Percentiles rank a stretch among this genome's conserved stretches.
Conservation (phyloP, 2,113 vertebrate genomes). For the Entelurus aequoreus region DNA sequence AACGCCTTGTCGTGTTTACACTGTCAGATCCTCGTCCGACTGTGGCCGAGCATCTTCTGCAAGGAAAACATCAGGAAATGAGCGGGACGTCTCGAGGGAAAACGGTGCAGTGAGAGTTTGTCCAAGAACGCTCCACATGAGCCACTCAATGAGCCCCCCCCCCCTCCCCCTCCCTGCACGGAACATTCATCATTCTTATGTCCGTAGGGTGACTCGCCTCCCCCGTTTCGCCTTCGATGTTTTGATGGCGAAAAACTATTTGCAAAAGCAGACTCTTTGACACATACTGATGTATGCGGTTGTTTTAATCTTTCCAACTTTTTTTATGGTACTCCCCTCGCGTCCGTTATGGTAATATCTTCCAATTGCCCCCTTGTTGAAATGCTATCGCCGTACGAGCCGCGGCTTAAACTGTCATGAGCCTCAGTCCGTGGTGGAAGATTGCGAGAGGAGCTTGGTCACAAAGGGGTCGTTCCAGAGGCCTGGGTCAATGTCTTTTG, state of each 20-base stretch:
- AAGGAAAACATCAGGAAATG: conserved; percentile 21
- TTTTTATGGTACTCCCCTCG: conserved; percentile 41
- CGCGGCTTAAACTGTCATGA: conserved; percentile 51
- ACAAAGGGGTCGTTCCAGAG: conserved; percentile 49
- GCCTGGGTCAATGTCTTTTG: conserved; percentile 43
- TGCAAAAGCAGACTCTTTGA: conserved; percentile 32
- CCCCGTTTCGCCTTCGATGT: conserved; percentile 63
- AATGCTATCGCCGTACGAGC: conserved; percentile 41
- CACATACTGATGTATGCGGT: conserved; percentile 26
- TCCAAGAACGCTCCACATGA: conserved; percentile 42
- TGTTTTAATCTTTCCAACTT: conserved; percentile 26
- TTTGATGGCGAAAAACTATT: conserved; percentile 45
- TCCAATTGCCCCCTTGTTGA: conserved; percentile 37
- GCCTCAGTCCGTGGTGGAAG: conserved; percentile 38
- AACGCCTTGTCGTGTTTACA: conserved; percentile 10
- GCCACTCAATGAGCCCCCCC: conserved; percentile 49
- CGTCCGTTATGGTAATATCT: conserved; percentile 47
- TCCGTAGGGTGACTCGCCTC: conserved; percentile 51
- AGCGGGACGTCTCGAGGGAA: conserved; percentile 27
- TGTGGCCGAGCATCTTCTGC: conserved; percentile 11
- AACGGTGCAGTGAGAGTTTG: conserved; percentile 38
- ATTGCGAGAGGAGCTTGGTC: conserved; percentile 38
- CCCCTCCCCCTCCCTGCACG: conserved; percentile 29
- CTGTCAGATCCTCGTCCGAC: conserved; percentile 14
- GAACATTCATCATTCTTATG: conserved; percentile 55